A percentile compares a stretch with the other conserved stretches of the same genome.
Evolutionary conservation across 2,888 invertebrate species (phyloP).

Genomic region (Pelosia muscerda): DNA sequence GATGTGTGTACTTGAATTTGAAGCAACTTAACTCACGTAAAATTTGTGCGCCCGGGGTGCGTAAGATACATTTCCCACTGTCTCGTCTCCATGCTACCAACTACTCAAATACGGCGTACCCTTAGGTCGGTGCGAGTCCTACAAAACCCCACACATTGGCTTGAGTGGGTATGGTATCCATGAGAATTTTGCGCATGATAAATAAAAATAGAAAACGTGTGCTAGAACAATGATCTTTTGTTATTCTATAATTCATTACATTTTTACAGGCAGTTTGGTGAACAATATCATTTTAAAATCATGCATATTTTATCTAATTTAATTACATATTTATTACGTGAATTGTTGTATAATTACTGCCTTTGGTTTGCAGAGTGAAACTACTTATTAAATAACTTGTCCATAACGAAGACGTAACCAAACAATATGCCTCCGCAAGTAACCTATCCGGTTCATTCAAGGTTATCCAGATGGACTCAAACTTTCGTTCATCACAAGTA

Average conservation of each 20-base stretch:
- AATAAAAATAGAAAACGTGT: no score
- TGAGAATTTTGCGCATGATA: no score
- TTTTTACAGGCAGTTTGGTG: not conserved
- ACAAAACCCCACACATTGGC: no score
- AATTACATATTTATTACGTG: not conserved
- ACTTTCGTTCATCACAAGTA: not conserved
- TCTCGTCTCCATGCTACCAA: no score
- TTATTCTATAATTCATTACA: not conserved
- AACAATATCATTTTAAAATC: not conserved
- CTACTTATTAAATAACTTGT: not conserved
- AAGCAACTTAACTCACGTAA: not conserved
- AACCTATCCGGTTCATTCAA: not conserved
- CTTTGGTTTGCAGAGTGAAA: not conserved
- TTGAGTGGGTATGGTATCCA: no score
- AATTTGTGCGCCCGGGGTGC: no score
- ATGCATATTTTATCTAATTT: not conserved
- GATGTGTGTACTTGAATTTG: no score
- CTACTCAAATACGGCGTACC: no score
- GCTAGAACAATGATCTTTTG: not conserved
- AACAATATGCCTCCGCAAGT: not conserved
- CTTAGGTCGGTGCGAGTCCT: no score
- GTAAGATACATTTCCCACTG: no score
- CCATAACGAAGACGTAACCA: not conserved
- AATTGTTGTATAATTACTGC: not conserved
- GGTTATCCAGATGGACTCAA: not conserved